Evolutionary conservation across 2,113 vertebrate species (phyloP).

Genomic region (Leucoraja erinaceus): DNA sequence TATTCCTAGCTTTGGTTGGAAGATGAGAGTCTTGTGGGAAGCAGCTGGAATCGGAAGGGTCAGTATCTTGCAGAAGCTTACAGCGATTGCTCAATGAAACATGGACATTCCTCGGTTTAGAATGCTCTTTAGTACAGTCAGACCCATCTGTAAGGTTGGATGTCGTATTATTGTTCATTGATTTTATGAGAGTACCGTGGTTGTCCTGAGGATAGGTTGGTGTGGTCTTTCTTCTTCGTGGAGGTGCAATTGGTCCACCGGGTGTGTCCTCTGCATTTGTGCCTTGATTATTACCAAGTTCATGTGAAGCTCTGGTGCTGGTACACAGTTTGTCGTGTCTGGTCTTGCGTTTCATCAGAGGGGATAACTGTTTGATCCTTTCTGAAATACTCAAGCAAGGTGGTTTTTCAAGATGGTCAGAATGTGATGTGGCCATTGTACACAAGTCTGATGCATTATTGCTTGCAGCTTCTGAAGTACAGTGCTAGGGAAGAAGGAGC

Average conservation of each 20-base stretch:
- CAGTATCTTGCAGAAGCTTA: neutral
- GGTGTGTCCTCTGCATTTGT: neutral
- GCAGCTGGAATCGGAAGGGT: neutral
- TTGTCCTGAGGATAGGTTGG: conserved; percentile 50
- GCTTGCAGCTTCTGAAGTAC: neutral
- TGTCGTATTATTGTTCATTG: neutral
- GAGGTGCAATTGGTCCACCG: conserved; percentile 58
- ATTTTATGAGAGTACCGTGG: neutral
- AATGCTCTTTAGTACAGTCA: no score
- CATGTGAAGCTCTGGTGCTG: neutral
- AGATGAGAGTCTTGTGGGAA: neutral
- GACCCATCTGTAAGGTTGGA: no score
- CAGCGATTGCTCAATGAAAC: no score
- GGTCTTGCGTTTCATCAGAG: conserved; percentile 44
- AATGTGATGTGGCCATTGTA: conserved; percentile 41
- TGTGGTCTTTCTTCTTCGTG: conserved; percentile 64
- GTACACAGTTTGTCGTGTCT: conserved; percentile 41
- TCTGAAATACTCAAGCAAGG: conserved; percentile 46
- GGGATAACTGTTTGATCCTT: conserved; percentile 58
- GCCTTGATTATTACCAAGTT: neutral
- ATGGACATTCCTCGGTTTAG: no score
- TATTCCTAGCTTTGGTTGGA: neutral
- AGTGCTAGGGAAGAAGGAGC: neutral
- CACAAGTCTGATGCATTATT: neutral
- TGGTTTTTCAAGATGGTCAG: conserved; percentile 40